A percentile compares a stretch with the other conserved stretches of the same genome.
Conservation (phyloP, 2,888 invertebrate genomes). For the Bellardia bayeri region DNA sequence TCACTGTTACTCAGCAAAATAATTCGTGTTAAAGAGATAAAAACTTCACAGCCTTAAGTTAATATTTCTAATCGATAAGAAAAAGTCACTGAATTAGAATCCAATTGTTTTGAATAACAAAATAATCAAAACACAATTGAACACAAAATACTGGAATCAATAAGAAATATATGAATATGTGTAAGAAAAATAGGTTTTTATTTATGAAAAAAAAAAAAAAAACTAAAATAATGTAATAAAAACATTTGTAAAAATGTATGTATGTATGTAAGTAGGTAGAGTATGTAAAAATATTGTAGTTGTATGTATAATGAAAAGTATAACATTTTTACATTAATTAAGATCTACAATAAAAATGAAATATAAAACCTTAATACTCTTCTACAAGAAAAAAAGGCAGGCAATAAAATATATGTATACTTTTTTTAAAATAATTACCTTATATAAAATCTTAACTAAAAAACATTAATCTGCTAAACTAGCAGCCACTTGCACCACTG, state of each 20-base stretch:
- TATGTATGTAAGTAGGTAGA: background rate
- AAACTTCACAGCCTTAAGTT: no score
- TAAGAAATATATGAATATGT: background rate
- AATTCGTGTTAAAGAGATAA: no score
- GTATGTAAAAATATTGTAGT: conserved; percentile 42
- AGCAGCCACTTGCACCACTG: conserved; percentile 75
- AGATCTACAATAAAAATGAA: conserved; percentile 33
- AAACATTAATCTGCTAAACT: conserved; percentile 77
- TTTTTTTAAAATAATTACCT: background rate
- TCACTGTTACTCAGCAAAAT: no score
- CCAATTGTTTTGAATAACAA: no score
- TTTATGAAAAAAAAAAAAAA: conserved; percentile 19
- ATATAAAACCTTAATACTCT: conserved; percentile 47
- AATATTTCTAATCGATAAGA: no score
- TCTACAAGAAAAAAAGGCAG: background rate
- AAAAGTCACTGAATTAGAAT: no score
- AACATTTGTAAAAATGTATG: conserved; percentile 24
- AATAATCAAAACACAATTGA: no score
- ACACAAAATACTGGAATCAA: no score
- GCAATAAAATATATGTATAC: background rate
- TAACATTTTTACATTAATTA: conserved; percentile 47
- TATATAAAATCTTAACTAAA: conserved; percentile 17
- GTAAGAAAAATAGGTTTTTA: conserved; percentile 24
- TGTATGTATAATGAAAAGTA: conserved; percentile 26
- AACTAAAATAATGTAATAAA: conserved; percentile 28